Conservation (phyloP, 2,888 invertebrate genomes). For the Parnassius glacialis region DNA sequence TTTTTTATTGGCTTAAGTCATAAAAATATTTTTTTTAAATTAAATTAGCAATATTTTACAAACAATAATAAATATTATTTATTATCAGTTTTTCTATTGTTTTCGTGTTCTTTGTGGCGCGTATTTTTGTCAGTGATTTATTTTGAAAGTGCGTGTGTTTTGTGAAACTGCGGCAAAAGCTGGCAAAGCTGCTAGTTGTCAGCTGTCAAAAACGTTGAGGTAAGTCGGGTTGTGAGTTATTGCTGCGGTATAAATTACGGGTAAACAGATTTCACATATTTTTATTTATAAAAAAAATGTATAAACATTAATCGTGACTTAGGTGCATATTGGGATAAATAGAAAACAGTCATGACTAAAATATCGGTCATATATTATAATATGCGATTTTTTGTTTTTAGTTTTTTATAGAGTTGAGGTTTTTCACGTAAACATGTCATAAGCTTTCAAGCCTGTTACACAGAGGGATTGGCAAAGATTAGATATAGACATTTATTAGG, state of each 20-base stretch:
- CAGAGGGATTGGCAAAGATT: no score
- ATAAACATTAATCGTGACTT: background rate
- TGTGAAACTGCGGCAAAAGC: slow-evolving; percentile 46
- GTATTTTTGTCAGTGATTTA: slow-evolving; percentile 13
- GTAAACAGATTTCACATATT: slow-evolving; percentile 4
- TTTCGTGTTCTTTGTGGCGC: slow-evolving; percentile 1
- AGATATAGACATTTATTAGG: no score
- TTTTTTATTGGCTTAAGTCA: background rate
- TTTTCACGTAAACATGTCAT: no score
- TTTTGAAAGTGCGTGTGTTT: slow-evolving; percentile 39
- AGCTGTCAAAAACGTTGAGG: slow-evolving; percentile 69
- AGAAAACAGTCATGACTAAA: no score
- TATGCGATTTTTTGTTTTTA: no score
- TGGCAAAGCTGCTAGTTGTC: slow-evolving; percentile 52
- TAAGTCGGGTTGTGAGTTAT: slow-evolving; percentile 47
- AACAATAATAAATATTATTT: no score
- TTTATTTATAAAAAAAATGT: background rate
- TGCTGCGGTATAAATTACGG: slow-evolving; percentile 34
- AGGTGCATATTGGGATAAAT: background rate
- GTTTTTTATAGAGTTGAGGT: no score
- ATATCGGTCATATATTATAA: no score
- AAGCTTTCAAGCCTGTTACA: no score
- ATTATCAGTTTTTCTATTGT: slow-evolving; percentile 5
- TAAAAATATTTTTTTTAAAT: no score
- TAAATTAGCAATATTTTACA: no score